Evolutionary conservation across 2,888 invertebrate species (phyloP), one percentile per base, ranked within the genome.

Genomic region (Hydropsyche betteni): DNA sequence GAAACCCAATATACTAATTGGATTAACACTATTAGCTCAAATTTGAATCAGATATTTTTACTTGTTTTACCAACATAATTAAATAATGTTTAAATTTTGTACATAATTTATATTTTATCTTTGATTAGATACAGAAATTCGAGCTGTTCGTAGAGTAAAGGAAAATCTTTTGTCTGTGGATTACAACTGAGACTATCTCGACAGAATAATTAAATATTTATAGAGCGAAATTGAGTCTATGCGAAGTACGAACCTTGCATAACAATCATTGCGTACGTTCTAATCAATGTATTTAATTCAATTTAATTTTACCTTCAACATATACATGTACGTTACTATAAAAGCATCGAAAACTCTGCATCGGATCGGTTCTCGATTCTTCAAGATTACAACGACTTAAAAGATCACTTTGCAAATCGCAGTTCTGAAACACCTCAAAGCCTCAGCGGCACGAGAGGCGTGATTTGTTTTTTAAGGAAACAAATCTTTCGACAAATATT

Each of bases 381-480:
- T 36, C 12, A 36, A 36, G 64, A 8, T 64, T 64, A 64, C 33
- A 64, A n/a, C 64, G 33, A 64, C 24, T 24, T 24, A 24, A 24
- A 24, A 24, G 24, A 24, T 55, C 33, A 8, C 36, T 64, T 33
- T n/a, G 34, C 34, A 36, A 36, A 64, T 64, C 36, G 64, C 5
- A 34, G 44, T 44, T 44, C 64, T 58, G 58, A 58, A 58, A 58
- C 58, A 58, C 16, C 14, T 24, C 34, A 34, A 64, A 36, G 64
- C 34, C 34, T 33, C 61, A n/a, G 24, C 34, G 34, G 16, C 33
- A 33, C 36, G 6, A 36, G 34, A 36, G 36, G 64, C 34, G 64
- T 64, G 64, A 64, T 64, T 64, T 64, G 64, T 34, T 64, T 64
- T 64, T 64, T 33, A 64, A 64, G 64, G 34, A 36, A 64, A 64